Evolutionary conservation across 2,113 vertebrate species (phyloP).

Genomic region (Nematolebias whitei): DNA sequence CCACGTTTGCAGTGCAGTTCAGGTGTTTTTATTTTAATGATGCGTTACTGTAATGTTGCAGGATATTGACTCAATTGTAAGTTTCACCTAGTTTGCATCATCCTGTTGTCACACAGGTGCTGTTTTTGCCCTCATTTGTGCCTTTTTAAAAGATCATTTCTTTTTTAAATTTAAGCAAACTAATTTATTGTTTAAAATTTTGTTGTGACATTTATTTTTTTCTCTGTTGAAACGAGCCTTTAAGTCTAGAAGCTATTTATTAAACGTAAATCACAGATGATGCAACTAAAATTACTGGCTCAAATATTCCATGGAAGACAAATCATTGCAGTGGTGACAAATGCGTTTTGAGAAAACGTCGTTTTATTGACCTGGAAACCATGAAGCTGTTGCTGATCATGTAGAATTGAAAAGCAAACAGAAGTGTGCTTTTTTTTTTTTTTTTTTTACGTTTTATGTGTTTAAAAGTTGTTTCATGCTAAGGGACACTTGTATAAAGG

Average conservation of each 20-base stretch:
- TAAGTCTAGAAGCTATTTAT: no score
- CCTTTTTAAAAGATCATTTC: neutral
- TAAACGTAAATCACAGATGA: neutral
- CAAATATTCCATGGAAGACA: neutral
- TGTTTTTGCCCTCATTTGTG: neutral
- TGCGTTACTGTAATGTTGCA: slow-evolving; percentile 19
- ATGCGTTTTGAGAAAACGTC: no score
- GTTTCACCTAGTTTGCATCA: slow-evolving; percentile 59
- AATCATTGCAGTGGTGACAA: neutral
- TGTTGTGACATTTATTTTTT: neutral
- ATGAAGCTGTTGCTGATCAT: no score
- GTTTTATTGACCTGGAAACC: neutral
- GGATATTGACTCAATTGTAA: slow-evolving; percentile 12
- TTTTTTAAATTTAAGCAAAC: no score
- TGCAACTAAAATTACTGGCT: neutral
- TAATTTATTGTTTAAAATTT: neutral
- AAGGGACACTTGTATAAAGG: slow-evolving; percentile 13
- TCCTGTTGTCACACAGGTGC: slow-evolving; percentile 1
- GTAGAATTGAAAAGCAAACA: neutral
- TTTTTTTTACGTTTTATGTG: no score
- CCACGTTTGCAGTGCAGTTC: slow-evolving; percentile 3
- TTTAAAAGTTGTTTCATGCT: slow-evolving; percentile 28
- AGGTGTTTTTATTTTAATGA: slow-evolving; percentile 17
- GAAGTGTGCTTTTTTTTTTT: slow-evolving; percentile 19
- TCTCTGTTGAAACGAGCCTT: no score